A percentile compares a stretch with the other conserved stretches of the same genome.
Evolutionary conservation across 2,113 vertebrate species (phyloP).

Genomic region (Merops nubicus): DNA sequence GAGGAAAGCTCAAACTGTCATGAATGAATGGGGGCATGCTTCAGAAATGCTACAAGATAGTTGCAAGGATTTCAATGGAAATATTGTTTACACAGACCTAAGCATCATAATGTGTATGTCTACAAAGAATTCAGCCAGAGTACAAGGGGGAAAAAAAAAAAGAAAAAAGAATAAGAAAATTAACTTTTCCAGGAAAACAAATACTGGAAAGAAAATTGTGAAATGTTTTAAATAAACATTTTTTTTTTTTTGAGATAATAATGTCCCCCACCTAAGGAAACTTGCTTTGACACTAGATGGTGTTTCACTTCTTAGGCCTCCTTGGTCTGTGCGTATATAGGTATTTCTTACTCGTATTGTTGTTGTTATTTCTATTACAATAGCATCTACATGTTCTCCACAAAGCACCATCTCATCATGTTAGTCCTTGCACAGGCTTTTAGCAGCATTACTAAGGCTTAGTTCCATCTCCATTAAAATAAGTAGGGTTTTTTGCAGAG

Average conservation of each 20-base stretch:
- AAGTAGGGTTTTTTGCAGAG: conserved; percentile 1
- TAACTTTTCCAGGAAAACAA: not conserved
- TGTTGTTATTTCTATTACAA: not conserved
- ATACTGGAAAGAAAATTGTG: not conserved
- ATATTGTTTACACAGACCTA: not conserved
- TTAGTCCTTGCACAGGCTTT: conserved; percentile 1
- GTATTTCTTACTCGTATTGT: not conserved
- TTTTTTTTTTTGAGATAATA: not conserved
- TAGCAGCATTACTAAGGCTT: not conserved
- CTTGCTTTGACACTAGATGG: not conserved
- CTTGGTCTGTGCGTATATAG: not conserved
- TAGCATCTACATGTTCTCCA: not conserved
- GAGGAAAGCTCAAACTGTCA: not conserved
- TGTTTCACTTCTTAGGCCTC: not conserved
- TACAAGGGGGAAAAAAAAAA: not conserved
- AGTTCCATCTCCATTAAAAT: not conserved
- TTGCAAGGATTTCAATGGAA: not conserved
- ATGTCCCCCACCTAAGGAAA: not conserved
- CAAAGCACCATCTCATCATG: not conserved
- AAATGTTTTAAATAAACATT: not conserved
- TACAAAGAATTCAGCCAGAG: not conserved
- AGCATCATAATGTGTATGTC: not conserved
- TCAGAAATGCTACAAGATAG: not conserved
- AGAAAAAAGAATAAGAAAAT: not conserved
- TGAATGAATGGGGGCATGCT: not conserved